phyloP scores from a whole-genome alignment of 2,888 invertebrate genomes.

The Teleiodes luculella region DNA sequence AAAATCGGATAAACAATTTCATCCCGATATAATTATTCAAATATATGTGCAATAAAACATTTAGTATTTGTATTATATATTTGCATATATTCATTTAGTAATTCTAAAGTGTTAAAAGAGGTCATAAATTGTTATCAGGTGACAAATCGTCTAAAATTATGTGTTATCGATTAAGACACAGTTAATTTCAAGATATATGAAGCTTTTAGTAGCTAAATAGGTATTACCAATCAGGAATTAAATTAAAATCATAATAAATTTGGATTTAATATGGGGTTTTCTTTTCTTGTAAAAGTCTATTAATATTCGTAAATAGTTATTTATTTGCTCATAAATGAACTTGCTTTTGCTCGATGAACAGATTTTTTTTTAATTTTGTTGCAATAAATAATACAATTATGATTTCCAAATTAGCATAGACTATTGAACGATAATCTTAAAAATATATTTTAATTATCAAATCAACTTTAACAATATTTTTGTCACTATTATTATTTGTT shows the following conservation, averaged over 20 bases:
- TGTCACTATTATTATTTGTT: too few species aligned
- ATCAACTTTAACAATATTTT: too few species aligned
- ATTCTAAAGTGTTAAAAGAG: constrained; percentile 8
- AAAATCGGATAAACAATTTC: not conserved
- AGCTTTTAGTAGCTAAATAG: not conserved
- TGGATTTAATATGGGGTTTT: not conserved
- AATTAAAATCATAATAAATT: constrained; percentile 11
- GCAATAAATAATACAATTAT: too few species aligned
- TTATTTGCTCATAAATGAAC: too few species aligned
- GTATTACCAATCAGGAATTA: not conserved
- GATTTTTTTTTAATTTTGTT: too few species aligned
- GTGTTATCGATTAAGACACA: constrained; percentile 8
- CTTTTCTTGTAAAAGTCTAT: not conserved
- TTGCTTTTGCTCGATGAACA: too few species aligned
- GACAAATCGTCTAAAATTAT: constrained; percentile 9
- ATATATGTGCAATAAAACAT: constrained; percentile 2
- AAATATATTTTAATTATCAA: too few species aligned
- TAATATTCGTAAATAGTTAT: too few species aligned
- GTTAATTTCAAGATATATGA: constrained; percentile 15
- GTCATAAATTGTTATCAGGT: constrained; percentile 13
- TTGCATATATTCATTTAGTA: constrained; percentile 13
- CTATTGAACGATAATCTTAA: too few species aligned
- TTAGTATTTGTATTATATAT: constrained; percentile 7
- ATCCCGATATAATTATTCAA: not conserved
- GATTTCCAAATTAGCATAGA: too few species aligned